Conservation (phyloP, 2,113 vertebrate species). For the Tragelaphus strepsiceros region DNA sequence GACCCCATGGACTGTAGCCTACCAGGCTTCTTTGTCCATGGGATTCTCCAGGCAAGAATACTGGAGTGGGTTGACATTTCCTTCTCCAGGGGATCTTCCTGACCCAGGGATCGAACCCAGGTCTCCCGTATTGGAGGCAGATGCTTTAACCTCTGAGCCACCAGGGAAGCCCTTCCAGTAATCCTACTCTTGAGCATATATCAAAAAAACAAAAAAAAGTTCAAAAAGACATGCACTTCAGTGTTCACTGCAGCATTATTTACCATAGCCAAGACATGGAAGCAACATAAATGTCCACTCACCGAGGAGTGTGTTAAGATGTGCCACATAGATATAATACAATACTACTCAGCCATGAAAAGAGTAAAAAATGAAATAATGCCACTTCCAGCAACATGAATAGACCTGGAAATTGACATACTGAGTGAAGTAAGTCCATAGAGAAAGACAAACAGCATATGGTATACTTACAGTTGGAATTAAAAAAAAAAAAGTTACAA, state of each 20-base stretch:
- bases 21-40: too few relatives aligned
- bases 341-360: not conserved
- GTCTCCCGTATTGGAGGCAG: too few relatives aligned
- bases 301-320: not conserved
- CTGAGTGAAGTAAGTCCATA: not conserved
- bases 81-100: too few relatives aligned
- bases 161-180: not conserved
- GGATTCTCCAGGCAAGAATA: too few relatives aligned
- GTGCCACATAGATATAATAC: not conserved
- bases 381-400: not conserved
- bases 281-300: not conserved
- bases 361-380: not conserved
- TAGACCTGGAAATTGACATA: not conserved
- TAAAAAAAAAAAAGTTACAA: not conserved
- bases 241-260: not conserved
- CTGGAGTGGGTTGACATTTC: too few relatives aligned
- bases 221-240: not conserved
- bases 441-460: not conserved
- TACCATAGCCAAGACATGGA: not conserved
- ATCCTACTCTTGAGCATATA: not conserved
- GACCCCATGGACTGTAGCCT: too few relatives aligned
- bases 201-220: not conserved
- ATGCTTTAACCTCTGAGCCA: too few relatives aligned
- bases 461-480: not conserved
- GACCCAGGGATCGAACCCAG: too few relatives aligned